Base-by-base conservation (phyloP, 2,797 vertebrate species). In the Spheniscus humboldti region DNA sequence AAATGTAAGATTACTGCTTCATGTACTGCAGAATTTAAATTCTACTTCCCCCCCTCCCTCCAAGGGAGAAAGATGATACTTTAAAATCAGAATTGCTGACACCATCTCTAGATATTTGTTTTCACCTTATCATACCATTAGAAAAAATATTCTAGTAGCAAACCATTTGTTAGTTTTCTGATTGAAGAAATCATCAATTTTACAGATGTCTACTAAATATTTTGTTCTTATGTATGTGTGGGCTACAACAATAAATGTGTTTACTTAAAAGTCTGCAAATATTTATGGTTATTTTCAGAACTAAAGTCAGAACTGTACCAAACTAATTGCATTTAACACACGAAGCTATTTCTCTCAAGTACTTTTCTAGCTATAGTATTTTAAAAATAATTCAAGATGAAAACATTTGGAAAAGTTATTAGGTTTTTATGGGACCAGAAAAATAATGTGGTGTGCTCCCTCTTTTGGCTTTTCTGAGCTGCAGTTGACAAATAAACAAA, bases 1-100 rank as follows among this genome's bases (percentile, higher is more conserved):
- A 96, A 98, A 97, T 86, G 91, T 69, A 85, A 88, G 96, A 94
- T 96, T 95, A 94, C 64, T 5, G n/a, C 75, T 96, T 97, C 50
- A 30, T 92, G 66, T 94, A 93, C 48, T 94, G 52, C 62, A 67
- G 80, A 96, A 96, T 97, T 91, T 90, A 96, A 95, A 94, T 95
- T 94, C 88, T 88, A 45, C 14, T 20, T 37, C 6, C 17, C 5
- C 2, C 7, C 55, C 53, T 11, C 47, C 22, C 47, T 7, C 2
- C 4, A 18, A 64, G 37, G 60, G 82, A 85, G 66, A 82, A 93
- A 92, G 83, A 55, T 12, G 50, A 25, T 68, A 57, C 13, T 60
- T 81, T 78, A 74, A 78, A 81, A 59, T 68, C 67, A 72, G 27
- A 15, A 88, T 33, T 76, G 22, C 24, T 96, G 57, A 23, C 57